phyloP scores from a whole-genome alignment of 2,113 vertebrate species.

The Passer domesticus region DNA sequence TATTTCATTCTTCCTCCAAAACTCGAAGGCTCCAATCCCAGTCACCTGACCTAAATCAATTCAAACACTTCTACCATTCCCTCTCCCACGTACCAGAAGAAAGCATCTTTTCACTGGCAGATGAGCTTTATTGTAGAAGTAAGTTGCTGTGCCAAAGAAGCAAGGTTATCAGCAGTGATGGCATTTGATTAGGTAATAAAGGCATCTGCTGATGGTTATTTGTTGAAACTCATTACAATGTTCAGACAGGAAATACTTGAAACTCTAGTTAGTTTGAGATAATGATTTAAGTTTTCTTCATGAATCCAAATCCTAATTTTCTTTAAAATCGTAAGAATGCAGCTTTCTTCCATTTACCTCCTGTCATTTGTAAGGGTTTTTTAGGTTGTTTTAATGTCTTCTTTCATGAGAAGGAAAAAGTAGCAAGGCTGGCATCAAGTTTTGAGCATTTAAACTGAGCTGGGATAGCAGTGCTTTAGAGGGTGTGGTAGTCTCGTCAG shows the following conservation, averaged over 20 bases:
- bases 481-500: not conserved
- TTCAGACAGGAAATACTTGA: slow-evolving; percentile 44
- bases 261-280: not conserved
- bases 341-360: not conserved
- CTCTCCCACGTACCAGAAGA: not conserved
- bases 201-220: slow-evolving; percentile 39
- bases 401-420: not conserved
- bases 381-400: not conserved
- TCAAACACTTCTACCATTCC: not conserved
- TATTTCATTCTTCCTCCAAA: slow-evolving; percentile 32
- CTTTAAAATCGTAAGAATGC: not conserved
- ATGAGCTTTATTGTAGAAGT: not conserved
- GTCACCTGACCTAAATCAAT: slow-evolving; percentile 40
- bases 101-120: not conserved
- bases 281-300: not conserved
- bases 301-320: not conserved
- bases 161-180: slow-evolving; percentile 10
- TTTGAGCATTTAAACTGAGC: not conserved
- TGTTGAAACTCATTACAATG: not conserved
- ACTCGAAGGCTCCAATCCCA: not conserved
- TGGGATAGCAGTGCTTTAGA: not conserved
- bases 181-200: slow-evolving; percentile 35
- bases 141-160: not conserved
- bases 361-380: not conserved
- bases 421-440: not conserved